Conservation (phyloP, 2,113 vertebrate genomes). For the Andinoacara biseriatus region DNA sequence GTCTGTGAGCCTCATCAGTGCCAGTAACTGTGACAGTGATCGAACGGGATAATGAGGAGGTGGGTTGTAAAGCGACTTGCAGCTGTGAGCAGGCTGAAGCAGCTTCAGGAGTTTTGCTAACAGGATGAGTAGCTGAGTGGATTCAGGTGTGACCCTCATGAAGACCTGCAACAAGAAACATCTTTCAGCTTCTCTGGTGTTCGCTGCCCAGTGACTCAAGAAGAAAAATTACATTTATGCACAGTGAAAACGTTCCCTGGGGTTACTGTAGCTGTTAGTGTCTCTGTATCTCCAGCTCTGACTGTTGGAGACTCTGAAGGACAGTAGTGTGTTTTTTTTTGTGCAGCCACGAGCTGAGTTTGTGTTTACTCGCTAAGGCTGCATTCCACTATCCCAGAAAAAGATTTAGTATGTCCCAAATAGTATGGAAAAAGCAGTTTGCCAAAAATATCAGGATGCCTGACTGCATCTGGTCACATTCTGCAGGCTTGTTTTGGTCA, state of each 20-base stretch:
- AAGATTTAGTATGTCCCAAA: neutral
- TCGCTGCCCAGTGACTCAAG: neutral
- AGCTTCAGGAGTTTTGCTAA: neutral
- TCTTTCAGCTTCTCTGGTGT: neutral
- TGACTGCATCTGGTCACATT: neutral
- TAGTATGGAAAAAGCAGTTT: neutral
- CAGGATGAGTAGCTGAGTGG: neutral
- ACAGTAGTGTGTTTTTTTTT: neutral
- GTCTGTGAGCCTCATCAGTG: neutral
- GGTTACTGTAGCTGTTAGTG: neutral
- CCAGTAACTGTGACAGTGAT: no score
- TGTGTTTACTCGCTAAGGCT: accelerated
- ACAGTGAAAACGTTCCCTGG: neutral
- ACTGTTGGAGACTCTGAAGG: neutral
- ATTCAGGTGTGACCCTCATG: neutral
- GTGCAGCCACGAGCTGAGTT: neutral
- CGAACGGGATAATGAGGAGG: no score
- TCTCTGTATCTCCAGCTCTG: neutral
- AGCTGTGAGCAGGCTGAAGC: neutral
- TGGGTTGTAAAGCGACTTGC: neutral
- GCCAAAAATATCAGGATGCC: neutral
- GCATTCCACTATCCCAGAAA: neutral
- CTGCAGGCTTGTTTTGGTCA: neutral
- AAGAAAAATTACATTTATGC: neutral
- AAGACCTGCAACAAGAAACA: neutral